phyloP scores from a whole-genome alignment of 23 tunicate genomes.

The Corella eumyota region DNA sequence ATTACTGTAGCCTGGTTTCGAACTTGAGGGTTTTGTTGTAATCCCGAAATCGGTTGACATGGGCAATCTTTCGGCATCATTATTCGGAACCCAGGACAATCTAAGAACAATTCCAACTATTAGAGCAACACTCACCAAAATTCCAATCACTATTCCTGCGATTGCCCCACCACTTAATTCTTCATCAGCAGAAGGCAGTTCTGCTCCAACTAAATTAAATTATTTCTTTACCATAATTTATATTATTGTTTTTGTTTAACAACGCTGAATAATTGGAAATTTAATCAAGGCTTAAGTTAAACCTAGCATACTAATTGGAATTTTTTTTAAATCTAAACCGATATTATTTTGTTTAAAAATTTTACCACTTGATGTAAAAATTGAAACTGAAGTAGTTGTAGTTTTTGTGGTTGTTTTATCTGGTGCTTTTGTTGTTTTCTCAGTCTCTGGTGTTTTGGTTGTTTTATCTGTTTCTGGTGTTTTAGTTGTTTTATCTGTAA shows the following conservation, averaged over 20 bases:
- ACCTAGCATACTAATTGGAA: no score
- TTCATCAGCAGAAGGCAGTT: neutral
- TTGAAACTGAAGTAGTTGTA: no score
- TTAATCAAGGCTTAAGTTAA: neutral
- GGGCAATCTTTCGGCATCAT: no score
- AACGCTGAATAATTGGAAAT: neutral
- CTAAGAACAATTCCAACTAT: constrained; percentile 15
- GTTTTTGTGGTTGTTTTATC: neutral
- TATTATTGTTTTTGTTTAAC: no score
- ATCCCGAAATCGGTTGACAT: no score
- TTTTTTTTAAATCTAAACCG: no score
- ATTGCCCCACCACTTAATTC: constrained; percentile 34
- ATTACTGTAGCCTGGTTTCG: no score
- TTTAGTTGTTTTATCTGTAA: neutral
- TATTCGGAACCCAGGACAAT: no score
- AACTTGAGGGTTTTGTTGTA: no score
- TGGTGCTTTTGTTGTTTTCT: constrained; percentile 11
- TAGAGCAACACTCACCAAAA: constrained; percentile 8
- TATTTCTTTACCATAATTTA: no score
- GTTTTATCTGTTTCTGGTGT: neutral
- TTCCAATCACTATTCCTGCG: constrained; percentile 57
- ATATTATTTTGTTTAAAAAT: no score
- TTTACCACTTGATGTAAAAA: no score
- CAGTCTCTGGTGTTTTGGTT: neutral
- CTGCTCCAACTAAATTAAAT: neutral